Conservation (phyloP, 1,140 invertebrate species). For the Acromyrmex heyeri region DNA sequence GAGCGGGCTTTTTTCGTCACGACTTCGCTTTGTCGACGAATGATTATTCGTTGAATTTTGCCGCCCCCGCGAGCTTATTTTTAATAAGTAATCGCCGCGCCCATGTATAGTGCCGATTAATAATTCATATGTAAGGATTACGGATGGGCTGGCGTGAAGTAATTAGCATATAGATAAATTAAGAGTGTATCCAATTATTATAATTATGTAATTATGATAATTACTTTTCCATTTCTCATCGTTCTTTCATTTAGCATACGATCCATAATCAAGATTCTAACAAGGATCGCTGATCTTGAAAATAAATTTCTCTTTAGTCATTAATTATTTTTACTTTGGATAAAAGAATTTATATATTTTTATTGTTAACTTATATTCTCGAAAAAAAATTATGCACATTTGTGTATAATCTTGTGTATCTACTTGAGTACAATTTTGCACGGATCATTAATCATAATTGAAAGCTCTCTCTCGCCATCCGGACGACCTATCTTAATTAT, state of each 20-base stretch:
- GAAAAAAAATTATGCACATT: slow-evolving; percentile 1
- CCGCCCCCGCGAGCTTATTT: slow-evolving; percentile 38
- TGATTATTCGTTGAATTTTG: slow-evolving; percentile 36
- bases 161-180: slow-evolving; percentile 58
- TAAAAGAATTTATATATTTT: background rate
- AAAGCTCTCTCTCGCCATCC: background rate
- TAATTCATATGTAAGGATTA: slow-evolving; percentile 66
- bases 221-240: slow-evolving; percentile 47
- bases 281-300: background rate
- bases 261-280: background rate
- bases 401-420: background rate
- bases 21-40: slow-evolving; percentile 23
- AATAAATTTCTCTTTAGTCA: background rate
- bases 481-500: slow-evolving; percentile 59
- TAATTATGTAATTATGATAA: slow-evolving; percentile 77
- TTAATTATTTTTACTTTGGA: background rate
- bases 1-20: background rate
- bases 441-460: slow-evolving; percentile 44
- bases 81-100: slow-evolving; percentile 57
- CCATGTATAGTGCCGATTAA: slow-evolving; percentile 55
- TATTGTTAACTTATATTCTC: background rate
- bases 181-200: slow-evolving; percentile 66
- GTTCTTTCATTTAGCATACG: slow-evolving; percentile 6
- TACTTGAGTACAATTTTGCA: slow-evolving; percentile 24
- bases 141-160: slow-evolving; percentile 44